Base-by-base conservation (phyloP, 30 jellyfish, hydroid and myxozoan species). In the Cassiopea andromeda region DNA sequence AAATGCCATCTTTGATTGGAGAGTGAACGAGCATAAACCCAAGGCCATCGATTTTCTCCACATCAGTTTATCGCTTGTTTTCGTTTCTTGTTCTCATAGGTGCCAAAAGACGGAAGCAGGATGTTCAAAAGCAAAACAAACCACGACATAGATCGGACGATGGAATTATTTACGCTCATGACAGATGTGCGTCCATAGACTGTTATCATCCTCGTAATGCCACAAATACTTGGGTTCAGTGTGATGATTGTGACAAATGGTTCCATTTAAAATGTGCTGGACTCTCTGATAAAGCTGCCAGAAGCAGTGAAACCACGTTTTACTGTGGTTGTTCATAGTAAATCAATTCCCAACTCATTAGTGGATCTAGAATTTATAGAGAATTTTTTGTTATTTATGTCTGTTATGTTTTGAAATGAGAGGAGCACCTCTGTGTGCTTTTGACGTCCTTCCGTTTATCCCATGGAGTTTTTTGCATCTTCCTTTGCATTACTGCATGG, bases 201-300 rank as follows among this genome's bases (percentile, higher is more conserved):
- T 92, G 97, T 61, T 83, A 72, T 10, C 91, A 82, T 60, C 97
- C 97, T 2, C 81, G 87, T 13, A 89, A 69, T 45, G 90, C 87
- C 59, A 92, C 77, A 19, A 92, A 85, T 77, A 92, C 97, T 13
- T 92, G 97, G 97, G 97, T 92, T 8, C 94, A 85, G 70, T 92
- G 97, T 49, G 97, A 92, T 16, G 97, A 92, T 64, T 92, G 97
- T 79, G 97, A 92, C 57, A 58, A 80, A n/a, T 92, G 97, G 97
- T 92, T 44, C 78, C 97, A 92, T 72, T 13, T 92, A 83, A 70
- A 82, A 61, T 92, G 97, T 67, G 89, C 94, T 15, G 97, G 97
- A 72, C 82, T 92, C 60, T 73, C 87, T 18, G 80, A 67, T 44
- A 69, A 78, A 69, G 91, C 72, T 9, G 97, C 89, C 17, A 78